phyloP scores from a whole-genome alignment of 2,888 invertebrate genomes.

The Theretra japonica region DNA sequence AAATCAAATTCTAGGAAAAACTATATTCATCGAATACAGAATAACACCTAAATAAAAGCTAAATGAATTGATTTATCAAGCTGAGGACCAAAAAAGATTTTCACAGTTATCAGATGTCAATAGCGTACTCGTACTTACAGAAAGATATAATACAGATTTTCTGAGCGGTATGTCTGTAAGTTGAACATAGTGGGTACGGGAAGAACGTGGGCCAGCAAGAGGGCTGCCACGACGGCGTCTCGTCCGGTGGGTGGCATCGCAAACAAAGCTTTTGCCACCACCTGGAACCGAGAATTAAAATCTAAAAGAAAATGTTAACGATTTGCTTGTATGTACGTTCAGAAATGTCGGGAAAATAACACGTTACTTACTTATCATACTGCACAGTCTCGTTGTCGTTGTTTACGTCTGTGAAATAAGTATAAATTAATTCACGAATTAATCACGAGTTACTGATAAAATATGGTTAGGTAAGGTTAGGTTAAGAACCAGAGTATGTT shows the following conservation, averaged over 20 bases:
- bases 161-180: conserved; percentile 84
- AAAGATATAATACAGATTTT: conserved; percentile 71
- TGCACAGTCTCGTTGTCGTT: conserved; percentile 30
- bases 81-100: no score
- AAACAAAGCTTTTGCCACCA: conserved; percentile 89
- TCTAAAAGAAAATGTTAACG: conserved; percentile 17
- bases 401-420: conserved; percentile 45
- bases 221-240: conserved; percentile 87
- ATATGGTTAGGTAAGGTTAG: no score
- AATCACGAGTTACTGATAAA: no score
- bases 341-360: neutral
- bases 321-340: neutral
- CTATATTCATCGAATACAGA: no score
- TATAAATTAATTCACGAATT: neutral
- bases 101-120: neutral
- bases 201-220: conserved; percentile 87
- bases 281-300: conserved; percentile 46
- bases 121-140: conserved; percentile 71
- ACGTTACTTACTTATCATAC: conserved; percentile 34
- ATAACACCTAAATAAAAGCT: no score
- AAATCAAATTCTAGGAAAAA: no score
- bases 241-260: conserved; percentile 86
- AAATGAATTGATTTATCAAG: no score
- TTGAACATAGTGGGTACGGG: conserved; percentile 89
- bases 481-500: no score